phyloP scores from a whole-genome alignment of 2,888 invertebrate genomes.

The Lycocerus yunnanus region DNA sequence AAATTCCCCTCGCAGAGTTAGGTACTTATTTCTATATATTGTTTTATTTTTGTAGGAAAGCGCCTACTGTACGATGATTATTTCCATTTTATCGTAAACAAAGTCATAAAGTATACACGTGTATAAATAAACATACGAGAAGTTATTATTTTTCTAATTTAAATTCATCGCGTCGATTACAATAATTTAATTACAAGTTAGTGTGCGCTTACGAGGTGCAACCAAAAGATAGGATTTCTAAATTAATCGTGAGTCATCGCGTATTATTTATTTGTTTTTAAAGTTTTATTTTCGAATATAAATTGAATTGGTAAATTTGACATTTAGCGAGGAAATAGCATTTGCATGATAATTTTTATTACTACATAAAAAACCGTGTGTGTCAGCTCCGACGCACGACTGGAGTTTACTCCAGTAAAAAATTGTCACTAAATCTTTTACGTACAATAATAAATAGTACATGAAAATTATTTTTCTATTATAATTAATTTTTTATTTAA shows the following conservation, averaged over 20 bases:
- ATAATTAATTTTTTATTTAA: too few relatives aligned
- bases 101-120: conserved; percentile 26
- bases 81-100: conserved; percentile 17
- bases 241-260: background rate
- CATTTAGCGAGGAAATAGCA: background rate
- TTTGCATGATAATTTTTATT: background rate
- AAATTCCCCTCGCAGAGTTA: background rate
- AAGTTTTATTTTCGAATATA: background rate
- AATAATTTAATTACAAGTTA: background rate
- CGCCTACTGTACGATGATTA: background rate
- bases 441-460: too few relatives aligned
- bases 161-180: background rate
- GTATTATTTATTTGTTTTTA: background rate
- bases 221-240: background rate
- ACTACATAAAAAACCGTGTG: too few relatives aligned
- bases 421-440: too few relatives aligned
- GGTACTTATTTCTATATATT: background rate
- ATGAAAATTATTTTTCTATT: too few relatives aligned
- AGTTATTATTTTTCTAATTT: background rate
- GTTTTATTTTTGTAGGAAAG: background rate
- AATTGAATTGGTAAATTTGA: background rate
- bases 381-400: too few relatives aligned
- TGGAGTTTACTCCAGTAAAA: too few relatives aligned
- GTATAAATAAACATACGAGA: background rate
- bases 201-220: background rate